A percentile compares a stretch with the other conserved stretches of the same genome.
Evolutionary conservation across 2,888 invertebrate genomes (phyloP).

Genomic region (Cheilosia pagana): DNA sequence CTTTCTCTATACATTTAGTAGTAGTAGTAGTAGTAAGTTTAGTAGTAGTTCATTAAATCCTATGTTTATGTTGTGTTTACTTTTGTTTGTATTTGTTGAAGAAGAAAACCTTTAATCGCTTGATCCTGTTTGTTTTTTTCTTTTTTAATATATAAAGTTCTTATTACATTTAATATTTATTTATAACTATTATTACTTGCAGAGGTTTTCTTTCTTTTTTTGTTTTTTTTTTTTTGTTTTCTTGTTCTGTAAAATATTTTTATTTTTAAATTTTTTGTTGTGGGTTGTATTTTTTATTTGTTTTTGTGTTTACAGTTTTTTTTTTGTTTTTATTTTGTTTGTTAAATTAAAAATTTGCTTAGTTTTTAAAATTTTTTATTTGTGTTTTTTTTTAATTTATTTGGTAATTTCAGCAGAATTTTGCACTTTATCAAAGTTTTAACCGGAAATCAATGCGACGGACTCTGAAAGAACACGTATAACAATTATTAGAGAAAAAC

Average conservation of each 20-base stretch:
- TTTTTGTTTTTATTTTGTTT: constrained; percentile 64
- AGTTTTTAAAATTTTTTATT: constrained; percentile 62
- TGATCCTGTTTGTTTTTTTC: constrained; percentile 50
- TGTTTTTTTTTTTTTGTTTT: constrained; percentile 48
- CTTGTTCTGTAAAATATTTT: constrained; percentile 52
- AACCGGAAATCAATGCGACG: constrained; percentile 81
- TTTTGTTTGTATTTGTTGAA: constrained; percentile 42
- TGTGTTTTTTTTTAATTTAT: constrained; percentile 75
- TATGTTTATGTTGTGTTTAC: constrained; percentile 61
- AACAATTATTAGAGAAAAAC: constrained; percentile 42
- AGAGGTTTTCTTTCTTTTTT: constrained; percentile 42
- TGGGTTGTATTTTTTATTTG: not conserved
- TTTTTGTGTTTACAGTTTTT: constrained; percentile 64
- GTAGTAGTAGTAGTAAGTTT: constrained; percentile 63
- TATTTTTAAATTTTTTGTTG: constrained; percentile 43
- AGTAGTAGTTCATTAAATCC: constrained; percentile 57
- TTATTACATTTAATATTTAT: constrained; percentile 62
- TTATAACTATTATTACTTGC: constrained; percentile 62
- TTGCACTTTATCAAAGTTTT: constrained; percentile 82
- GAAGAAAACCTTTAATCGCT: constrained; percentile 52
- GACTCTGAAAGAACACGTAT: constrained; percentile 79
- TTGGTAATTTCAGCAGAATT: constrained; percentile 78
- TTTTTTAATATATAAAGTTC: constrained; percentile 46
- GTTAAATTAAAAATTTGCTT: constrained; percentile 74
- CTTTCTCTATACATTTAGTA: constrained; percentile 70